Evolutionary conservation across 2,113 vertebrate species (phyloP).

Genomic region (Dascyllus trimaculatus): DNA sequence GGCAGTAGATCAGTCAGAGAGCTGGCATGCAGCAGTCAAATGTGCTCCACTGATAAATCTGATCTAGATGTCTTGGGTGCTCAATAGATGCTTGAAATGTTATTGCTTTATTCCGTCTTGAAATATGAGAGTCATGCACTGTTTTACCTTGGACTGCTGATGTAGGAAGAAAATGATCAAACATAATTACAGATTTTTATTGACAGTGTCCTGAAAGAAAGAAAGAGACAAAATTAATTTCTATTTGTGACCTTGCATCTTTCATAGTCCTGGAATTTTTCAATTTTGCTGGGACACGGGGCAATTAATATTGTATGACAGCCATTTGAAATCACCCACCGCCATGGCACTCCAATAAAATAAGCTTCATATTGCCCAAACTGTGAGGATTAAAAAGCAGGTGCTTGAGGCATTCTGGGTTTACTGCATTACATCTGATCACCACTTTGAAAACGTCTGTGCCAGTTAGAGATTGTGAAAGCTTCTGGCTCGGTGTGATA

Average conservation of each 20-base stretch:
- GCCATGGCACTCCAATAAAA: constrained; percentile 46
- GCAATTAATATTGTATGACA: constrained; percentile 66
- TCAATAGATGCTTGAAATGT: background rate
- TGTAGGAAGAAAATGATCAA: background rate
- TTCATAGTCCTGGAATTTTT: constrained; percentile 12
- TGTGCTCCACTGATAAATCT: background rate
- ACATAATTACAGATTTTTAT: background rate
- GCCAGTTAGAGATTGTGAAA: constrained; percentile 30
- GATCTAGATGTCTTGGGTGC: background rate
- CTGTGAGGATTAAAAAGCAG: constrained; percentile 56
- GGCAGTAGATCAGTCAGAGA: constrained; percentile 2
- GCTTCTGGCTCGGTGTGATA: constrained; percentile 31
- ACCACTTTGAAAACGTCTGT: constrained; percentile 30
- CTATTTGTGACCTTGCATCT: constrained; percentile 18
- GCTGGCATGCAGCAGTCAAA: background rate
- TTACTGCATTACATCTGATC: constrained; percentile 44
- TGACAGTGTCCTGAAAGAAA: background rate
- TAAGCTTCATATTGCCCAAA: constrained; percentile 52
- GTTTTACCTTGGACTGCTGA: background rate
- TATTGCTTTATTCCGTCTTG: background rate
- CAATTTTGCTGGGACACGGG: constrained; percentile 29
- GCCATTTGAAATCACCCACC: constrained; percentile 51
- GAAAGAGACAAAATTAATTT: background rate
- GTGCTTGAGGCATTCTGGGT: constrained; percentile 42
- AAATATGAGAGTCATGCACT: background rate